Conservation (phyloP, 2,888 invertebrate genomes). For the Coelinius sp. region DNA sequence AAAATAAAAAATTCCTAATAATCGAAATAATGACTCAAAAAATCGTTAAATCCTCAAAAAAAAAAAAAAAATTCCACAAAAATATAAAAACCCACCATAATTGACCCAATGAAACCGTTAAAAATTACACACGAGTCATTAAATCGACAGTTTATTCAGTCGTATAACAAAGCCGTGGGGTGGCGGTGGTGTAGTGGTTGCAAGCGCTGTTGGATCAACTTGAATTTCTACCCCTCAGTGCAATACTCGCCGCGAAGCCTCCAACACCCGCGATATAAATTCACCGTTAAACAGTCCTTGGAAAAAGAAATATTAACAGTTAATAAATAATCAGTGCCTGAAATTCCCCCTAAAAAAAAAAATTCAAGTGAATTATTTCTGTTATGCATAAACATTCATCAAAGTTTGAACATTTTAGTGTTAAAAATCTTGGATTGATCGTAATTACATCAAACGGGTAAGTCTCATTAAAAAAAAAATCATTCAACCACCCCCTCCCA, state of each 20-base stretch:
- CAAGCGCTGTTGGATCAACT: conserved; percentile 36
- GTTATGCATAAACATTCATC: not conserved
- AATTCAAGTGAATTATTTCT: not conserved
- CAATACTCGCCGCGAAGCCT: conserved; percentile 56
- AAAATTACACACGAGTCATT: not conserved
- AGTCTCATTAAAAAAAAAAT: not conserved
- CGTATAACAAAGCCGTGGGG: conserved; percentile 54
- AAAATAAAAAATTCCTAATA: no score
- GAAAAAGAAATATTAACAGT: not conserved
- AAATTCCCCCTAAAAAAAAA: not conserved
- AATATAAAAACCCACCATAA: not conserved
- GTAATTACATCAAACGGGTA: not conserved
- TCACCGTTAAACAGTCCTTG: not conserved
- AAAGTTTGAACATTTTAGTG: not conserved
- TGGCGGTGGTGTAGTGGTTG: conserved; percentile 55
- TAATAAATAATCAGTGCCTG: not conserved
- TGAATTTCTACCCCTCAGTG: conserved; percentile 58
- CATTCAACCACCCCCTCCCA: no score
- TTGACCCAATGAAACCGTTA: not conserved
- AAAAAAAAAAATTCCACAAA: no score
- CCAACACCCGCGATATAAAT: conserved; percentile 36
- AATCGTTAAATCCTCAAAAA: no score
- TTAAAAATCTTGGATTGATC: not conserved
- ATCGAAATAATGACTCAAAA: no score
- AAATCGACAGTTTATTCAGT: conserved; percentile 10